phyloP scores from a whole-genome alignment of 2,113 vertebrate species.

The Guaruba guarouba region DNA sequence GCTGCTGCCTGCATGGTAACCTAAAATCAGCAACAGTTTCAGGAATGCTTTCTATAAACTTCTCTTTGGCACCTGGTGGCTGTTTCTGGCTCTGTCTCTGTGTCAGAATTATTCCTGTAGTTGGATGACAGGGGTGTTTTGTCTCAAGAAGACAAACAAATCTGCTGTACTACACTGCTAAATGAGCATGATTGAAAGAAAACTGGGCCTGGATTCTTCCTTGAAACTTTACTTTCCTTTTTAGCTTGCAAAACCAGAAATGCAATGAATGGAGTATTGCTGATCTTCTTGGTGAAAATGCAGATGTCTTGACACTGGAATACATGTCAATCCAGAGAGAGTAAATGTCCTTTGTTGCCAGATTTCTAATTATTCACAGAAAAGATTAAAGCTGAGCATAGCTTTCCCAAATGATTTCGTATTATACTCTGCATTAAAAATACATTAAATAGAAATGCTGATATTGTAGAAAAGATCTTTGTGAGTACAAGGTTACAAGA shows the following conservation, averaged over 20 bases:
- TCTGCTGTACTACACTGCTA: neutral
- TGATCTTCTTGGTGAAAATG: neutral
- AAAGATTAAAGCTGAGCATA: slow-evolving; percentile 18
- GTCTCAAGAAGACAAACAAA: neutral
- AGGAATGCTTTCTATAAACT: neutral
- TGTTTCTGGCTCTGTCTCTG: neutral
- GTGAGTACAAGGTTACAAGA: neutral
- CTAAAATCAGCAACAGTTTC: neutral
- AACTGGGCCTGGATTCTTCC: neutral
- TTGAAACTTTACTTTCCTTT: neutral
- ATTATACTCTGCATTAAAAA: slow-evolving; percentile 42
- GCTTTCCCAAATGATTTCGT: slow-evolving; percentile 24
- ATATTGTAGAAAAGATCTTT: neutral
- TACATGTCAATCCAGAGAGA: neutral
- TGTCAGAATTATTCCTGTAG: neutral
- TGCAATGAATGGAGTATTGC: neutral
- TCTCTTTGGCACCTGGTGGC: neutral
- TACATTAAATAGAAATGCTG: slow-evolving; percentile 6
- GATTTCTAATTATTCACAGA: slow-evolving; percentile 17
- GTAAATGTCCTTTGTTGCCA: neutral
- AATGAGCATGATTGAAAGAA: neutral
- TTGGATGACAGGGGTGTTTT: neutral
- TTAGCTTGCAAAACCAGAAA: neutral
- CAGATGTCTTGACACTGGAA: neutral
- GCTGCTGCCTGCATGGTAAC: neutral